These are phyloP conservation scores for Mythimna lalbum DNA, from an alignment of 2,888 invertebrate genomes.

Conservation along the genomic window DNA sequence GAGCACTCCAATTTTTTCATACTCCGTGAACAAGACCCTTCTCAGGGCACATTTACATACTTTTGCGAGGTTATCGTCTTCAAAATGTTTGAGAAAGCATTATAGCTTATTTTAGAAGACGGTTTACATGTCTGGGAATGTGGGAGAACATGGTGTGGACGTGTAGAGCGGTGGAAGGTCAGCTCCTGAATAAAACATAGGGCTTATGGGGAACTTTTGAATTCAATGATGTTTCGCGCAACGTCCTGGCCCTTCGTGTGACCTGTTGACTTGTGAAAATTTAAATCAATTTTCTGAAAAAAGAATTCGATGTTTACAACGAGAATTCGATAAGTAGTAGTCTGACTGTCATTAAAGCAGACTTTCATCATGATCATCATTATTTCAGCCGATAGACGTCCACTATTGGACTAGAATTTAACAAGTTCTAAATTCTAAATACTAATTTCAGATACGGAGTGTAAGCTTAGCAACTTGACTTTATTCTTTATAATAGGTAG, in stretches of 20 bases:
- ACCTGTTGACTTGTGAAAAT: conserved; percentile 2
- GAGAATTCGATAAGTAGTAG: too few relatives aligned
- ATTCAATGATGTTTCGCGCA: conserved; percentile 27
- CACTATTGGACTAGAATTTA: too few relatives aligned
- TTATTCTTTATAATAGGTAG: not conserved
- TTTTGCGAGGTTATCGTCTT: conserved; percentile 61
- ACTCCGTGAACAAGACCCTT: conserved; percentile 34
- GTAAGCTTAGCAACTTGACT: not conserved
- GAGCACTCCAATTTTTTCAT: conserved; percentile 13
- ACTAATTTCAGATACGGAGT: too few relatives aligned
- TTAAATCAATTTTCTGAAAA: not conserved
- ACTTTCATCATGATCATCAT: too few relatives aligned
- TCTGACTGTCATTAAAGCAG: too few relatives aligned
- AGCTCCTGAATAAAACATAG: conserved; percentile 49
- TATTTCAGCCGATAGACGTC: too few relatives aligned
- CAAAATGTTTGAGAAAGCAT: conserved; percentile 63
- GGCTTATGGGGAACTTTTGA: conserved; percentile 32
- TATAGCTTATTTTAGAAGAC: conserved; percentile 58
- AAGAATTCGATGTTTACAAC: not conserved
- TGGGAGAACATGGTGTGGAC: conserved; percentile 36
- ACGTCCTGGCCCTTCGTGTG: not conserved
- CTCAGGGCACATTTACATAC: conserved; percentile 65
- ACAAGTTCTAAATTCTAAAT: too few relatives aligned
- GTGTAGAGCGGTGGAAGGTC: conserved; percentile 41
- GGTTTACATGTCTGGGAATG: conserved; percentile 52